A percentile compares a stretch with the other conserved stretches of the same genome.
Evolutionary conservation across 2,888 invertebrate species (phyloP).

Genomic region (Zeuzera pyrina): DNA sequence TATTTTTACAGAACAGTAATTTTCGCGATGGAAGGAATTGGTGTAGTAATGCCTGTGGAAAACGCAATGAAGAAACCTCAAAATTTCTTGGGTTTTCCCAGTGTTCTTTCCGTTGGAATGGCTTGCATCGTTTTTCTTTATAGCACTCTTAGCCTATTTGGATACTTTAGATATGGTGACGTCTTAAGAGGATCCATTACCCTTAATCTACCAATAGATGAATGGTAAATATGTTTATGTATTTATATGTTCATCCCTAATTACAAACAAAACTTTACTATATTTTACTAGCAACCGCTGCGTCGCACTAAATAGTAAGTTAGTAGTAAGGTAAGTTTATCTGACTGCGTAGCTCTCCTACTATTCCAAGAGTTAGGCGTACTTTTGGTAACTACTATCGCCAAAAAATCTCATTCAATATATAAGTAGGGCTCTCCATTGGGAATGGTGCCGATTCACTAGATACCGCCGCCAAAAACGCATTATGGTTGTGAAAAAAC

Average conservation of each 20-base stretch:
- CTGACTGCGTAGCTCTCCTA: too few species aligned
- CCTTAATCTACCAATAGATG: slow-evolving; percentile 82
- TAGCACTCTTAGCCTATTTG: slow-evolving; percentile 88
- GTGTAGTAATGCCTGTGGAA: slow-evolving; percentile 93
- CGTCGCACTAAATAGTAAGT: too few species aligned
- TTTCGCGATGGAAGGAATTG: slow-evolving; percentile 98
- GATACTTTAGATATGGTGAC: slow-evolving; percentile 89
- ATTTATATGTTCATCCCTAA: neutral
- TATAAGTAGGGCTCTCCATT: too few species aligned
- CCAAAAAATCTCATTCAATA: too few species aligned
- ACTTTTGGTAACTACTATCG: too few species aligned
- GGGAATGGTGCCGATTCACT: too few species aligned
- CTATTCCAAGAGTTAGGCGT: too few species aligned
- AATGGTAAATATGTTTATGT: slow-evolving; percentile 68
- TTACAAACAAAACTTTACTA: too few species aligned
- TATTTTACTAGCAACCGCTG: too few species aligned
- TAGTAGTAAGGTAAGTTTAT: too few species aligned
- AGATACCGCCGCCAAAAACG: too few species aligned
- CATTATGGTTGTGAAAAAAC: too few species aligned
- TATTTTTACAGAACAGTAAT: slow-evolving; percentile 84
- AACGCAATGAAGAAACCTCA: slow-evolving; percentile 90
- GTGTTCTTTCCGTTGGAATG: slow-evolving; percentile 92
- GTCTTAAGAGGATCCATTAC: slow-evolving; percentile 83
- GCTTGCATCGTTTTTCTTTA: slow-evolving; percentile 84
- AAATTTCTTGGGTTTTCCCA: slow-evolving; percentile 84